Conservation (phyloP, 2,797 vertebrate species). For the Limosa lapponica region DNA sequence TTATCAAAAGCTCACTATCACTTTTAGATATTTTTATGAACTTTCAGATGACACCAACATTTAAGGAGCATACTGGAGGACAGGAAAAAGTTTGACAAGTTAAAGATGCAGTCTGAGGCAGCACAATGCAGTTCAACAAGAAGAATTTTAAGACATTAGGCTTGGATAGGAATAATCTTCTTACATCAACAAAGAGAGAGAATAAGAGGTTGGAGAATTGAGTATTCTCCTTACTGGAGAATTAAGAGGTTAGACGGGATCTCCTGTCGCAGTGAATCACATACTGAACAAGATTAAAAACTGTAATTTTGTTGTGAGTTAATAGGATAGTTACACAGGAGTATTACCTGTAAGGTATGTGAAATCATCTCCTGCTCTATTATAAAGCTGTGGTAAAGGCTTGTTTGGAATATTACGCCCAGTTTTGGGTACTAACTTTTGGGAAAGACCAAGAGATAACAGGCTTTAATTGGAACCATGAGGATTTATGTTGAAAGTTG, state of each 20-base stretch:
- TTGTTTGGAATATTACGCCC: background rate
- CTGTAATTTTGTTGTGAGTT: slow-evolving; percentile 14
- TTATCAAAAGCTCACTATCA: slow-evolving; percentile 24
- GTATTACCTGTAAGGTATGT: background rate
- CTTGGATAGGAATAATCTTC: background rate
- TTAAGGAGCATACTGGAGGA: background rate
- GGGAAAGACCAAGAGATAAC: background rate
- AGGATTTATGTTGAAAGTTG: background rate
- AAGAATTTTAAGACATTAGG: background rate
- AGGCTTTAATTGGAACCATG: background rate
- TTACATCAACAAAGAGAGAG: background rate
- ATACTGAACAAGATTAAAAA: background rate
- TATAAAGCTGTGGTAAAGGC: background rate
- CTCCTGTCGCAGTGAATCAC: background rate
- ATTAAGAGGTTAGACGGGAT: background rate
- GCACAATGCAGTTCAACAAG: background rate
- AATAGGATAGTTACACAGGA: background rate
- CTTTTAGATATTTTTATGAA: slow-evolving; percentile 7
- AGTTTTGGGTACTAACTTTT: background rate
- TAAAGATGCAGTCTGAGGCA: background rate
- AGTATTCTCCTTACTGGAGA: background rate
- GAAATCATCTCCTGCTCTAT: background rate
- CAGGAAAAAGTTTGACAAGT: background rate
- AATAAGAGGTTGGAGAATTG: background rate
- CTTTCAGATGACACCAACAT: background rate